Conservation (phyloP, 2,797 vertebrate species). For the Neosilurus mollespiculum region DNA sequence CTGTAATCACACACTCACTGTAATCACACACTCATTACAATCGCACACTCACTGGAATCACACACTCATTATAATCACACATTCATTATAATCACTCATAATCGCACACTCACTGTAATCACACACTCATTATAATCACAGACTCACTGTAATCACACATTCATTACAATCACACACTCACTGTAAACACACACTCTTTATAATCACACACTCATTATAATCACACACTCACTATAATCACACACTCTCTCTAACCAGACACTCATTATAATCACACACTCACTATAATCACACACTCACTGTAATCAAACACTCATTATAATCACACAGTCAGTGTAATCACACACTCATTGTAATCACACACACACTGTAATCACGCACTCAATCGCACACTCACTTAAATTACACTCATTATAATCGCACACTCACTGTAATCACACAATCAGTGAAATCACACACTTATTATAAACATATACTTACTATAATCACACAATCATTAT, state of each 20-base stretch:
- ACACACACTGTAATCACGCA: neutral
- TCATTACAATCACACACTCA: too few relatives aligned
- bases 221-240: too few relatives aligned
- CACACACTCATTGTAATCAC: too few relatives aligned
- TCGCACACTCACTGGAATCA: neutral
- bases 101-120: too few relatives aligned
- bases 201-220: too few relatives aligned
- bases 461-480: neutral
- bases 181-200: too few relatives aligned
- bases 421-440: neutral
- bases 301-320: too few relatives aligned
- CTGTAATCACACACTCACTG: neutral
- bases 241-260: too few relatives aligned
- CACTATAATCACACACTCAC: too few relatives aligned
- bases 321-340: neutral
- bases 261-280: neutral
- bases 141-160: neutral
- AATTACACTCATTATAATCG: neutral
- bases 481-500: neutral
- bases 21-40: neutral
- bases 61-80: too few relatives aligned
- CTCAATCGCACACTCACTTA: neutral
- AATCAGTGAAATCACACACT: neutral
- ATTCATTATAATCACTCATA: neutral
- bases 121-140: neutral